Base-by-base conservation (phyloP, 92 coral and sea anemone species). In the Meandrina meandrites region DNA sequence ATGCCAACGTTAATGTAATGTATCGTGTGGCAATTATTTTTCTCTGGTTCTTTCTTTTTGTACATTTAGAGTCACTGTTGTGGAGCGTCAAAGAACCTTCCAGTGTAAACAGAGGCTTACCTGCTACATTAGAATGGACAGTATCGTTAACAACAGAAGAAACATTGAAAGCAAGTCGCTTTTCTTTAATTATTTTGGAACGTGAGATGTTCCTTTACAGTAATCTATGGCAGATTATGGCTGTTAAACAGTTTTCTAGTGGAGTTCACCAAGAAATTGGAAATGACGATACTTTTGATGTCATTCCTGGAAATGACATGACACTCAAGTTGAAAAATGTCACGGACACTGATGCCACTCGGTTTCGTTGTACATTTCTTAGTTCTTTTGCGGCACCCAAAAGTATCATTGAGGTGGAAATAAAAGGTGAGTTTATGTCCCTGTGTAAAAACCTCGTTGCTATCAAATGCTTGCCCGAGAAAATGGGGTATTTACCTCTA, bases 281-380 rank as follows among this genome's bases (percentile, higher is more conserved):
- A 48, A 74, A 35, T 53, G 58, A 51, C 6, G 81, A 80, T 5
- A 71, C 75, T 30, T 70, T 92, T 27, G 51, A 48, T 35, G 14
- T 92, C n/a, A 35, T 78, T 18, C 62, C 89, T 87, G 93, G 88
- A 47, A 72, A 76, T 37, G 91, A 87, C 53, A 48, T 78, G 79
- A 88, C 90, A 22, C 48, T 94, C 37, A 69, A 51, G 9, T 48
- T 93, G 69, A 67, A 73, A 30, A 91, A 94, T 70, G 89, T 88
- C 35, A 91, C 90, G 9, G 71, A 84, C 60, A 31, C 70, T 9
- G 93, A 92, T 40, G 91, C 85, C 71, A 91, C 96, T n/a, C 91
- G 98, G 47, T 94, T 81, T 79, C 88, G 96, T 17, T 93, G 96
- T 69, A 86, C 96, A 16, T 87, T 93, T 78, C 78, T 94, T 47